Percentiles rank a stretch among this genome's conserved stretches.
These are phyloP conservation scores for Pelagia noctiluca DNA, from an alignment of 30 jellyfish, hydroid and myxozoan species.

Conservation along the genomic window DNA sequence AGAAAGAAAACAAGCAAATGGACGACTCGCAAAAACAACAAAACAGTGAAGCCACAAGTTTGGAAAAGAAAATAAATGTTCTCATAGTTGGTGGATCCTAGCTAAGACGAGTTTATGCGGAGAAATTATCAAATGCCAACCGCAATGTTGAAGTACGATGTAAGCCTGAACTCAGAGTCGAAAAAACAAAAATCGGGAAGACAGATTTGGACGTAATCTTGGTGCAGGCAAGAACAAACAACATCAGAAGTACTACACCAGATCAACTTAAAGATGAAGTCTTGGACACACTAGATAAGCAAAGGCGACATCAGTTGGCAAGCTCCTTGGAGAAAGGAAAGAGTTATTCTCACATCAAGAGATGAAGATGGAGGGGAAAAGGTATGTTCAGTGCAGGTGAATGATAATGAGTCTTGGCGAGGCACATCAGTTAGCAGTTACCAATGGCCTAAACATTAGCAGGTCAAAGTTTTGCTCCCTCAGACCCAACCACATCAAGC, in stretches of 20 bases:
- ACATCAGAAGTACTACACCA: background rate
- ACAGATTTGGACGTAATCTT: background rate
- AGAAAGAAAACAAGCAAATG: background rate
- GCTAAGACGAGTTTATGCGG: conserved; percentile 31
- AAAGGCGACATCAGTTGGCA: conserved; percentile 42
- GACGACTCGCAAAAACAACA: background rate
- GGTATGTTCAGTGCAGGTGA: conserved; percentile 1
- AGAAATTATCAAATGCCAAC: conserved; percentile 25
- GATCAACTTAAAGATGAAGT: conserved; percentile 29
- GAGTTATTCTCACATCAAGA: conserved; percentile 10
- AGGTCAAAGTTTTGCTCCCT: too few relatives aligned
- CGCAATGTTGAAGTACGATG: conserved; percentile 22
- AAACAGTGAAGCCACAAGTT: background rate
- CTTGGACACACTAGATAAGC: background rate
- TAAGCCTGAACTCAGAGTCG: conserved; percentile 24
- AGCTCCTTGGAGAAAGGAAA: conserved; percentile 54
- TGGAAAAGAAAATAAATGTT: background rate
- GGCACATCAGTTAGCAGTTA: conserved; percentile 21
- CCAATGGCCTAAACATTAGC: too few relatives aligned
- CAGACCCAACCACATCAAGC: too few relatives aligned
- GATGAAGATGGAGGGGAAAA: conserved; percentile 8
- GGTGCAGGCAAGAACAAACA: conserved; percentile 20
- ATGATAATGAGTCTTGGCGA: conserved; percentile 37
- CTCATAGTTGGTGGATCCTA: conserved; percentile 31
- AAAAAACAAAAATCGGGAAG: conserved; percentile 14